These are phyloP conservation scores for Poeciliopsis retropinna DNA, from an alignment of 2,113 vertebrate genomes.

Conservation along the genomic window DNA sequence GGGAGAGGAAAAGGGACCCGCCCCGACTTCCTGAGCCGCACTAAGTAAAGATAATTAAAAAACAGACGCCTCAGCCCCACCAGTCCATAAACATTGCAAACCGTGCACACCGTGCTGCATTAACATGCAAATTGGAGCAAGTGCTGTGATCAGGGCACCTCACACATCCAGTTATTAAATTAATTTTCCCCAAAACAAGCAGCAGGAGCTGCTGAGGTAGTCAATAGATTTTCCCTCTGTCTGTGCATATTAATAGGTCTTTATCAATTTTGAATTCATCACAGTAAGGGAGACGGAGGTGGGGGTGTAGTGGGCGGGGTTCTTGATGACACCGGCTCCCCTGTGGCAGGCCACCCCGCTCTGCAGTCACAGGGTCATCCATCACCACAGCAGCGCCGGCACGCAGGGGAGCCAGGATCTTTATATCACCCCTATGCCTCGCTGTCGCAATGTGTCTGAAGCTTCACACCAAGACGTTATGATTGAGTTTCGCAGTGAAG, in stretches of 20 bases:
- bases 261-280: slow-evolving; percentile 81
- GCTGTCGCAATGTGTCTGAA: slow-evolving; percentile 12
- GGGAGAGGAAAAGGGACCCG: slow-evolving; percentile 1
- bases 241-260: slow-evolving; percentile 76
- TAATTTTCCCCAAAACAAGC: slow-evolving; percentile 75
- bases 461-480: slow-evolving; percentile 11
- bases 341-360: slow-evolving; percentile 30
- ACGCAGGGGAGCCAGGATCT: slow-evolving; percentile 36
- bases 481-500: slow-evolving; percentile 52
- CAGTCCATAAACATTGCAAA: slow-evolving; percentile 64
- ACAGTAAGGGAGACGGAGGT: slow-evolving; percentile 40
- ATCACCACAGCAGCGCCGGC: slow-evolving; percentile 43
- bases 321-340: slow-evolving; percentile 15
- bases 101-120: slow-evolving; percentile 61
- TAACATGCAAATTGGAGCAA: slow-evolving; percentile 79
- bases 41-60: slow-evolving; percentile 74
- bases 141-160: slow-evolving; percentile 64
- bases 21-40: slow-evolving; percentile 34
- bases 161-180: slow-evolving; percentile 80
- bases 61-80: slow-evolving; percentile 53
- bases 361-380: slow-evolving; percentile 52
- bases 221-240: slow-evolving; percentile 55
- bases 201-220: slow-evolving; percentile 73
- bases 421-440: slow-evolving; percentile 30
- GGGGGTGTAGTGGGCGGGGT: slow-evolving; percentile 15